Evolutionary conservation across 2,888 invertebrate species (phyloP).

Genomic region (Andrena chrysosceles): DNA sequence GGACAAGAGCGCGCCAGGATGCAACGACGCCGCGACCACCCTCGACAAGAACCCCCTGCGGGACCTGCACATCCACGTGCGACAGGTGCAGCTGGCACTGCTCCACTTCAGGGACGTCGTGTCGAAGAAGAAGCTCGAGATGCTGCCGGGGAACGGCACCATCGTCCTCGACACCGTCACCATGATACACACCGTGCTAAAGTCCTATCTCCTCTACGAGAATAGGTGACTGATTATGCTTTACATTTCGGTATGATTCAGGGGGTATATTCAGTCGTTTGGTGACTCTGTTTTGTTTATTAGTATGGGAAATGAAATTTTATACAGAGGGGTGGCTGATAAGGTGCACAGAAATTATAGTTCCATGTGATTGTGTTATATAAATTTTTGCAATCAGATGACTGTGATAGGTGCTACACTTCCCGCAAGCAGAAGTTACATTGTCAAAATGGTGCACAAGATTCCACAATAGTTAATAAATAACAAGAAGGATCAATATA

Average conservation of each 20-base stretch:
- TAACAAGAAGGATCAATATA: no score
- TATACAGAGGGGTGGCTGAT: no score
- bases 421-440: no score
- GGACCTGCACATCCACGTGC: slow-evolving; percentile 91
- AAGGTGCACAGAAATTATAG: no score
- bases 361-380: no score
- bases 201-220: slow-evolving; percentile 86
- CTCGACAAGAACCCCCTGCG: slow-evolving; percentile 88
- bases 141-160: slow-evolving; percentile 97
- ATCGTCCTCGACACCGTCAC: slow-evolving; percentile 97
- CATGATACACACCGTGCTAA: slow-evolving; percentile 90
- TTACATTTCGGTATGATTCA: background rate
- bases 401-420: no score
- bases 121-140: slow-evolving; percentile 95
- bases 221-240: slow-evolving; percentile 83
- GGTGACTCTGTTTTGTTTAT: no score
- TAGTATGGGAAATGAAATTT: no score
- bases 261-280: no score
- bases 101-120: slow-evolving; percentile 97
- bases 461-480: no score
- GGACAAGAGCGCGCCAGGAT: slow-evolving; percentile 85
- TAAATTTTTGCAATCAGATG: no score
- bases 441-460: no score
- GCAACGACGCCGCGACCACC: slow-evolving; percentile 71
- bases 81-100: slow-evolving; percentile 91